Evolutionary conservation across 2,113 vertebrate genomes (phyloP).

Genomic region (Bufo gargarizans): DNA sequence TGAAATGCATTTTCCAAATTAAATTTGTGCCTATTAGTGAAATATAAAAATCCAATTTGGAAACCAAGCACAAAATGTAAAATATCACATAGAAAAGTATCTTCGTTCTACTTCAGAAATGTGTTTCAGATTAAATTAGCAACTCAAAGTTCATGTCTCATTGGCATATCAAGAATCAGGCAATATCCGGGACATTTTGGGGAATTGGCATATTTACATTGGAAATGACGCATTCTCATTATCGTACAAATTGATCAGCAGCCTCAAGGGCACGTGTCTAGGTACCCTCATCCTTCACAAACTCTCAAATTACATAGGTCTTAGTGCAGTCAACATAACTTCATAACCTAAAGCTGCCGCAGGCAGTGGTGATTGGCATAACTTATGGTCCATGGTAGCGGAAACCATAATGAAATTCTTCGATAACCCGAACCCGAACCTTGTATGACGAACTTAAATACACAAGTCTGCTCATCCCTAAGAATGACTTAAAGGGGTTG

Average conservation of each 20-base stretch:
- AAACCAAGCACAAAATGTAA: neutral
- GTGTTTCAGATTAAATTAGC: neutral
- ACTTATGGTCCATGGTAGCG: too few species aligned
- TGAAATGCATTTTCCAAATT: neutral
- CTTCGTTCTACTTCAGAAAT: neutral
- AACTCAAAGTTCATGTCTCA: neutral
- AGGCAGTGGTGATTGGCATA: too few species aligned
- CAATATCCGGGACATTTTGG: neutral
- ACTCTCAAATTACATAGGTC: neutral
- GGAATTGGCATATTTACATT: neutral
- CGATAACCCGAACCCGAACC: too few species aligned
- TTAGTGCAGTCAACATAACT: too few species aligned
- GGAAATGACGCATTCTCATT: neutral
- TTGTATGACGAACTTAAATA: too few species aligned
- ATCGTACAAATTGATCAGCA: neutral
- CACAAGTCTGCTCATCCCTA: too few species aligned
- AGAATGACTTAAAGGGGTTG: too few species aligned
- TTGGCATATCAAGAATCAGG: neutral
- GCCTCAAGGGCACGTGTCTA: neutral
- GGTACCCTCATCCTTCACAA: neutral
- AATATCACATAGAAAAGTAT: neutral
- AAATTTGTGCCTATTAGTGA: neutral
- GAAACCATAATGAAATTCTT: too few species aligned
- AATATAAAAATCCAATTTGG: neutral
- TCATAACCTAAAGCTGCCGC: too few species aligned